Base-by-base conservation (phyloP, 92 coral and sea anemone species). In the Hydrozoanthus gracilis region DNA sequence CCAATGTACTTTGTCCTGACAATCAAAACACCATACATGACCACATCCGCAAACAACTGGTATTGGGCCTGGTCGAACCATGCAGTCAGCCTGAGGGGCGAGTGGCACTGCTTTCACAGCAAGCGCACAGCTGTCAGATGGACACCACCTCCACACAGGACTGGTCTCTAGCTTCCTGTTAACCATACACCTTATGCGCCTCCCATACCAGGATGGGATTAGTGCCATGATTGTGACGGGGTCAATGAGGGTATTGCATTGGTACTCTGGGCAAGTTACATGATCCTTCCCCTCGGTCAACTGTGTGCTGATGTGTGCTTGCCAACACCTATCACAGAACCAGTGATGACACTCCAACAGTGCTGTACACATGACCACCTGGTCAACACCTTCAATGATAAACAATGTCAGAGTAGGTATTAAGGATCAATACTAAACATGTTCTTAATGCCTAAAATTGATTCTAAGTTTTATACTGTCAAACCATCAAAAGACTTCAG, bases 1-100 rank as follows among this genome's bases (percentile, higher is more conserved):
- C 93, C 95, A 92, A 72, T 92, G 95, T 12, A 93, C 90, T 20
- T 73, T 86, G 45, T 84, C 83, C 62, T 90, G 91, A 72, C 95
- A 92, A 46, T 58, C 54, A 78, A 90, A 92, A 77, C 95, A 92
- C 95, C 95, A 92, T 4, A 90, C 48, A 6, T 71, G 71, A 35
- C 90, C 88, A 73, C 95, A 92, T n/a, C 62, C 86, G 83, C 95
- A 92, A 7, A 86, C 78, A 46, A 92, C 86, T 2, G 95, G 95
- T 27, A 92, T 69, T 16, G 91, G 58, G 15, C 44, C 77, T 44
- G 95, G 91, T 50, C 70, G 55, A 15, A 44, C 13, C 13, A 54
- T 62, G 39, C 68, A 9, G 15, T 67, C 66, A 35, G 46, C 60
- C 1, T 17, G 8, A 17, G 83, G 62, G 4, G 88, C 16, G 15